Base-by-base conservation (phyloP, 2,113 vertebrate species). In the Agelaius phoeniceus region DNA sequence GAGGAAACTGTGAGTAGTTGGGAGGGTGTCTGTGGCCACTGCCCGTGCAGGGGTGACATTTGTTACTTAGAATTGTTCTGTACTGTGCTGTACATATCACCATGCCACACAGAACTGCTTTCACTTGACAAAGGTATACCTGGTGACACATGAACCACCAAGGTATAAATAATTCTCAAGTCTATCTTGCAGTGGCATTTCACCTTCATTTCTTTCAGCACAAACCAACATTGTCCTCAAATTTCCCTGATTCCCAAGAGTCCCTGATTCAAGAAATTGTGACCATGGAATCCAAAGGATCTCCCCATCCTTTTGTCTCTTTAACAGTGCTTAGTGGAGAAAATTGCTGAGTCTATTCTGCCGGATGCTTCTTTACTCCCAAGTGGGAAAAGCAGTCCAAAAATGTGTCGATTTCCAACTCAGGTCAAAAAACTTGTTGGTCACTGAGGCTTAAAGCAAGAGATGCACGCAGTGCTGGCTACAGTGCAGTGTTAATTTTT, bases 371-470 rank as follows among this genome's bases (percentile, higher is more conserved):
- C 69, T 63, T 72, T 94, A 59, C 21, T 54, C 16, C 52, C 18
- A 92, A 15, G 9, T 67, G 33, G 58, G 39, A 15, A 79, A 77
- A 91, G 31, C 65, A 83, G 13, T 77, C 86, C 1, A 83, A 75
- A 84, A 71, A 59, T 24, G 3, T 63, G 31, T 79, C 69, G 49
- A 48, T 73, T 65, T 46, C 52, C 17, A 76, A 6, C 30, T 94
- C 9, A 54, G 49, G 82, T 83, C 73, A 87, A 95, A 85, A 71
- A 89, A 71, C 33, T 49, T 86, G 30, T 57, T 92, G 87, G 46
- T 78, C 51, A 41, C 7, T 13, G 41, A 33, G 46, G 11, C 33
- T 93, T 57, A 90, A 91, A 73, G 39, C 43, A 91, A 68, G 67
- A 37, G 6, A 30, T 37, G 26, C 27, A 66, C 0, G 0, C 35